A percentile compares a stretch with the other conserved stretches of the same genome.
phyloP scores from a whole-genome alignment of 1,140 invertebrate species.

The Bemisia tabaci region DNA sequence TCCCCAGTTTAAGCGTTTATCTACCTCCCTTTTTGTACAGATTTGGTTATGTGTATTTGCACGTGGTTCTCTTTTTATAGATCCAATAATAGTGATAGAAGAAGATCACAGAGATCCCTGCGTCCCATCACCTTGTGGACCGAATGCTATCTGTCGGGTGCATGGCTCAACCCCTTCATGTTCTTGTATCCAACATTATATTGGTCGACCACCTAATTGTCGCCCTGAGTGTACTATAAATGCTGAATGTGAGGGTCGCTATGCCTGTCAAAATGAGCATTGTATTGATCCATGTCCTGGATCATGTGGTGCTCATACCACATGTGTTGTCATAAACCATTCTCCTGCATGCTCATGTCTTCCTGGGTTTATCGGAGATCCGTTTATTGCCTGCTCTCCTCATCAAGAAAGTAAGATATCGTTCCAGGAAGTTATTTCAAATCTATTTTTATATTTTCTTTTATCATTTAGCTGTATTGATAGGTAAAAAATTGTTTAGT shows the following conservation, averaged over 20 bases:
- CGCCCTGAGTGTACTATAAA: conserved; percentile 68
- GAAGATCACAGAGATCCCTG: conserved; percentile 45
- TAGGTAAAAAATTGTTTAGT: too few species aligned
- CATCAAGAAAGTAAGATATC: conserved; percentile 28
- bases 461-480: too few species aligned
- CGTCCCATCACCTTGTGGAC: conserved; percentile 62
- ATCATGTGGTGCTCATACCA: conserved; percentile 66
- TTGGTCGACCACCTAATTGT: conserved; percentile 66
- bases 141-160: conserved; percentile 60
- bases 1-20: too few species aligned
- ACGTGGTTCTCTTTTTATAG: not conserved
- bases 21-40: too few species aligned
- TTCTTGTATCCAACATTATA: conserved; percentile 58
- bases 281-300: conserved; percentile 72
- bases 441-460: too few species aligned
- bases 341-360: conserved; percentile 64
- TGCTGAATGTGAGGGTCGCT: conserved; percentile 61
- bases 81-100: not conserved
- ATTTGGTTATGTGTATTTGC: not conserved
- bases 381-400: conserved; percentile 55
- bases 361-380: conserved; percentile 63
- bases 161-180: conserved; percentile 55
- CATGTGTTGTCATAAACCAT: conserved; percentile 65
- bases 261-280: conserved; percentile 64
- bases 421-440: too few species aligned